Evolutionary conservation across 2,888 invertebrate genomes (phyloP).

Genomic region (Drosophila demipolita): DNA sequence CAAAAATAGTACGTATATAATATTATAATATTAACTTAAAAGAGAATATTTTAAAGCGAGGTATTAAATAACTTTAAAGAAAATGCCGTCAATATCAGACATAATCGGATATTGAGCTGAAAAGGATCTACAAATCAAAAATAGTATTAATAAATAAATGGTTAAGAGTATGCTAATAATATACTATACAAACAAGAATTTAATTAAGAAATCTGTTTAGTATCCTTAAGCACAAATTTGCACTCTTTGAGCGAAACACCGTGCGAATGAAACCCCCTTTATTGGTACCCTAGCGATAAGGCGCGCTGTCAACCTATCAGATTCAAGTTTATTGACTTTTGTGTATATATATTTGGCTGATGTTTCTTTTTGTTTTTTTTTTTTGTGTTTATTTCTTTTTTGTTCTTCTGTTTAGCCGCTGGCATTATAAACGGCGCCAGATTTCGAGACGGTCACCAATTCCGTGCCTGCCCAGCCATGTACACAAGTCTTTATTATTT

Average conservation of each 20-base stretch:
- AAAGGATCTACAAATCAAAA: neutral
- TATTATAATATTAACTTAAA: neutral
- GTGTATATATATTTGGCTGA: slow-evolving; percentile 70
- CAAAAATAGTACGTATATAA: too few species aligned
- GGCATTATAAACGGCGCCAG: slow-evolving; percentile 77
- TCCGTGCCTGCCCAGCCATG: slow-evolving; percentile 53
- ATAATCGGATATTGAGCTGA: neutral
- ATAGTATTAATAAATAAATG: neutral
- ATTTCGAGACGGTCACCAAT: slow-evolving; percentile 75
- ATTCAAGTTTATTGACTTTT: slow-evolving; percentile 76
- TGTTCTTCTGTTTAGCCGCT: slow-evolving; percentile 63
- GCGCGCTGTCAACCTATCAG: slow-evolving; percentile 60
- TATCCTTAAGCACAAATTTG: slow-evolving; percentile 3
- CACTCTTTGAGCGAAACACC: slow-evolving; percentile 6
- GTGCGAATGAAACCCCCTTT: slow-evolving; percentile 23
- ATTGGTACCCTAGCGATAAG: slow-evolving; percentile 36
- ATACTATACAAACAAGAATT: neutral
- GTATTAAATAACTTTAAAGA: neutral
- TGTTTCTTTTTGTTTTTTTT: slow-evolving; percentile 64
- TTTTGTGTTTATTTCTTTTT: neutral
- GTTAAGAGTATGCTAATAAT: neutral
- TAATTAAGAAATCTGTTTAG: neutral
- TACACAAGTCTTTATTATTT: slow-evolving; percentile 73
- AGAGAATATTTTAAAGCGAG: neutral
- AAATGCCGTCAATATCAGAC: neutral